Conservation (phyloP, 2,113 vertebrate species). For the Balaeniceps rex region DNA sequence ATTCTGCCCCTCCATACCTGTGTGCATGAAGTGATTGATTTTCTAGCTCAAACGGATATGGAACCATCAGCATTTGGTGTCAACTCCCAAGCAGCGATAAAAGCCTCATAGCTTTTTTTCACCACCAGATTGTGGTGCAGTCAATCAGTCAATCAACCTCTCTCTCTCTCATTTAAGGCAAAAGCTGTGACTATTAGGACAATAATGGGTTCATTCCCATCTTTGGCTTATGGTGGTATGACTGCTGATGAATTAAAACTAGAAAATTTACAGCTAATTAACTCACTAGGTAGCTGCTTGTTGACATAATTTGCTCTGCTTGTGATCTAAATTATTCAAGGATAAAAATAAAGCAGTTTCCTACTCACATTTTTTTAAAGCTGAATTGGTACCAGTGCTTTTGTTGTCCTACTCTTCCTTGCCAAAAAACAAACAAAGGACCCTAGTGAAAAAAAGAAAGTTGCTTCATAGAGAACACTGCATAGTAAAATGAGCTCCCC, state of each 20-base stretch:
- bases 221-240: not conserved
- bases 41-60: not conserved
- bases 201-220: not conserved
- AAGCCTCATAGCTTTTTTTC: not conserved
- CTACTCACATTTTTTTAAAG: not conserved
- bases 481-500: not conserved
- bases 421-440: not conserved
- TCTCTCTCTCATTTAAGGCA: not conserved
- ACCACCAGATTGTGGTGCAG: not conserved
- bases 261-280: not conserved
- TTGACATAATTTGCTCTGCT: not conserved
- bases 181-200: not conserved
- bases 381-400: not conserved
- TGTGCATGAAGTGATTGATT: not conserved
- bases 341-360: not conserved
- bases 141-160: not conserved
- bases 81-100: not conserved
- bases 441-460: not conserved
- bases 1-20: not conserved
- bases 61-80: not conserved
- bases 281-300: not conserved
- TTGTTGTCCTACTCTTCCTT: not conserved
- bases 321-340: not conserved
- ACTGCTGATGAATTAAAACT: not conserved
- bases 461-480: not conserved